A percentile compares a stretch with the other conserved stretches of the same genome.
Evolutionary conservation across 2,113 vertebrate species (phyloP).

Genomic region (Chiloscyllium plagiosum): DNA sequence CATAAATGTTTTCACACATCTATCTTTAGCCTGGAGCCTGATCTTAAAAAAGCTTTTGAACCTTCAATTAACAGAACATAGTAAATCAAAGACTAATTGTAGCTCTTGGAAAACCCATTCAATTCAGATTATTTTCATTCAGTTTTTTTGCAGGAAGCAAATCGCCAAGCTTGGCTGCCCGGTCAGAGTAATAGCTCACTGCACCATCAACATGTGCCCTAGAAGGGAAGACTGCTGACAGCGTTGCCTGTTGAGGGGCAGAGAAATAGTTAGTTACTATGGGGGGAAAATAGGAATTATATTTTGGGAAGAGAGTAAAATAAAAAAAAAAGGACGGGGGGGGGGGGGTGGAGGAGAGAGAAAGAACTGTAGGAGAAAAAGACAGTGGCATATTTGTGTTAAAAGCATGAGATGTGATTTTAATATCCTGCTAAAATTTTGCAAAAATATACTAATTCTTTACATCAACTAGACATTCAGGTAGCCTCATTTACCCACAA

Average conservation of each 20-base stretch:
- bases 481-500: background rate
- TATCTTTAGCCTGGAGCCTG: background rate
- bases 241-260: background rate
- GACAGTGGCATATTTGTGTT: background rate
- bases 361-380: background rate
- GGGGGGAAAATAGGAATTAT: background rate
- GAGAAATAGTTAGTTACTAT: background rate
- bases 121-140: conserved; percentile 20
- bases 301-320: background rate
- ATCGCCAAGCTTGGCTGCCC: background rate
- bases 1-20: conserved; percentile 9
- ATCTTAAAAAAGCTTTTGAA: background rate
- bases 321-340: background rate
- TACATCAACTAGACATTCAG: background rate
- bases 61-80: background rate
- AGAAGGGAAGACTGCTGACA: background rate
- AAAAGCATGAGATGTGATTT: background rate
- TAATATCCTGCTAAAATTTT: background rate
- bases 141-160: background rate
- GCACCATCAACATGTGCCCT: background rate
- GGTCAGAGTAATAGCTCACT: no score
- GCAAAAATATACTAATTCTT: background rate
- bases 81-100: background rate
- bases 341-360: background rate
- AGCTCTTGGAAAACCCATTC: background rate